Evolutionary conservation across 2,113 vertebrate genomes (phyloP).

Genomic region (Oreochromis niloticus): DNA sequence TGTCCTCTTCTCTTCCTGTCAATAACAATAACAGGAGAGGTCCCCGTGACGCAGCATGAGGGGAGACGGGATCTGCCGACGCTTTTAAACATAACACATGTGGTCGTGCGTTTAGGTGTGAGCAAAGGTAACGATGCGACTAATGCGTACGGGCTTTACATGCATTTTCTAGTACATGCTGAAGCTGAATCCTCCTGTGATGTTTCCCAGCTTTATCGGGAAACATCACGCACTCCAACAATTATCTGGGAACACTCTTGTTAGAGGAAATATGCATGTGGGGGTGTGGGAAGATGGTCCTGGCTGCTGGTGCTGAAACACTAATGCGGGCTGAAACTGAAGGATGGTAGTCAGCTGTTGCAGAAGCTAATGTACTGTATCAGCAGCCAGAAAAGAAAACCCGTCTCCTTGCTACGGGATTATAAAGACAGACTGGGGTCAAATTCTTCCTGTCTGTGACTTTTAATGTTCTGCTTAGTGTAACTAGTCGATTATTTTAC

Average conservation of each 20-base stretch:
- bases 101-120: neutral
- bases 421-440: neutral
- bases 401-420: neutral
- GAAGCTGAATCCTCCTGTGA: neutral
- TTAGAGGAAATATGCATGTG: constrained; percentile 25
- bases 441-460: neutral
- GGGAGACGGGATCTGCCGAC: neutral
- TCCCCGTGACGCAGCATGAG: neutral
- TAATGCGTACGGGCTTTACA: neutral
- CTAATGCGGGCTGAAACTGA: neutral
- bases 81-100: neutral
- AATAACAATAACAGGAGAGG: constrained; percentile 48
- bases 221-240: neutral
- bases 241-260: constrained; percentile 18
- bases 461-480: neutral
- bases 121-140: neutral
- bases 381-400: neutral
- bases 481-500: neutral
- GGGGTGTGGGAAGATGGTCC: constrained; percentile 57
- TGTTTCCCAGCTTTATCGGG: neutral
- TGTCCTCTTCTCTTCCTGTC: constrained; percentile 22
- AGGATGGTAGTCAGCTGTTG: constrained; percentile 60
- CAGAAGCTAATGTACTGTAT: constrained; percentile 5
- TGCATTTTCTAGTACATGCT: neutral
- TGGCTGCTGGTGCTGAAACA: constrained; percentile 3